Evolutionary conservation across 1,140 invertebrate genomes (phyloP), one percentile per base, ranked within the genome.

Genomic region (Manduca sexta): DNA sequence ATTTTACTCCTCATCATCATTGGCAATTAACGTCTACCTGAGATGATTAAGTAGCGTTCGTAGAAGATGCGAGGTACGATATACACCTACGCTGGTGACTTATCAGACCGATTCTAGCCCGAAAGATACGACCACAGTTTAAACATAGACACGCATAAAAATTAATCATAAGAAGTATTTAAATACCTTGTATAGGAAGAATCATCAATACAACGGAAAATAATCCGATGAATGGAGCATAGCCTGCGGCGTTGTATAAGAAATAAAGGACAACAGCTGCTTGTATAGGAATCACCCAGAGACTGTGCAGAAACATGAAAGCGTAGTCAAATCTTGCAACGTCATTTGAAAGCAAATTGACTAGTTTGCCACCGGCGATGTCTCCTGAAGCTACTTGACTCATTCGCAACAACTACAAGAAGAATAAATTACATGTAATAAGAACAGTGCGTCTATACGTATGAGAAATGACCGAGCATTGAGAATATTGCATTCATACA

Each of bases 281-380:
- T 66, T 95, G 93, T 13, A 94, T 61, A 0, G 93, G 93, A 30
- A 92, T 90, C 21, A 92, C 85, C 91, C 91, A 92, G 3, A 92
- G 60, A 63, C 88, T 89, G 66, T 92, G 90, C 17, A 92, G 66
- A 59, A 88, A 89, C 55, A 90, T 78, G 18, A 90, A 86, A 0
- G 89, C 86, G 56, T 83, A 84, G 61, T 93, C 91, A 45, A 93
- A 89, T 3, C 92, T 84, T 6, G 87, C 88, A 0, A 92, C 87
- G 69, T 96, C 95, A 64, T 96, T 96, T 1, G 94, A 94, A 45
- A 97, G 79, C 10, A 96, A 75, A 81, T 97, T 97, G 2, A 96
- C 92, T 26, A 96, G 87, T 82, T 95, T 94, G 0, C 94, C 94
- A 1, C 91, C 90, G 1, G 93, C 92, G 1, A 93, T 92, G 60